Evolutionary conservation across 1,140 invertebrate genomes (phyloP), one percentile per base, ranked within the genome.

Genomic region (Drosophila nikananu): DNA sequence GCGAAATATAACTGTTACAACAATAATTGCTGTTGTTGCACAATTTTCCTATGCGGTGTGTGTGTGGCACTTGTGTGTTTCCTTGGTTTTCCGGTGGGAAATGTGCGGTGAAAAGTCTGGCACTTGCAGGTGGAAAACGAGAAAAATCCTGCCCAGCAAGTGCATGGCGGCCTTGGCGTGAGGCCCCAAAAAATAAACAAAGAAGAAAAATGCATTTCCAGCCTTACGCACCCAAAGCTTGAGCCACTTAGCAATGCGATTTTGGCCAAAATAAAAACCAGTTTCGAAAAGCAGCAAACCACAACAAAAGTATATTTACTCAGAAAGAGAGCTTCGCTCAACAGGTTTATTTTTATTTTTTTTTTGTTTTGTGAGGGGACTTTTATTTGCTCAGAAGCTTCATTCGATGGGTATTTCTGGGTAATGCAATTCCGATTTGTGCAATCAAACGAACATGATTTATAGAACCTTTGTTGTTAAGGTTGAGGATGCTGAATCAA

Each of bases 221-320:
- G 65, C 25, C 67, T 41, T 83, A 84, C 73, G 72, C 55, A 79
- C 55, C 42, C 21, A 84, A 83, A 83, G 75, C 83, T 72, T 27
- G 9, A n/a, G 27, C 32, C 37, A 48, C 49, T 81, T 65, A 71
- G 62, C 81, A 76, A 57, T 54, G 30, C 30, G 30, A 44, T 84
- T 48, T 58, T 76, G 52, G 60, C 61, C 68, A 81, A 58, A 77
- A 87, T 65, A 81, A 58, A 77, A 87, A 87, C 84, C 84, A 51
- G 84, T 87, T 87, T 87, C 37, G 54, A 54, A 70, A 77, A 70
- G 58, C 48, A 66, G 51, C 8, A 49, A 52, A 44, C 62, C 41
- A 60, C 60, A 86, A 57, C 27, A 80, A 83, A 79, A 83, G 59
- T 71, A 73, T 72, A 68, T 70, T 80, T 68, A 63, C 80, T 59